A percentile compares a stretch with the other conserved stretches of the same genome.
These are phyloP conservation scores for Anomalospiza imberbis DNA, from an alignment of 2,797 vertebrate species.

Conservation along the genomic window DNA sequence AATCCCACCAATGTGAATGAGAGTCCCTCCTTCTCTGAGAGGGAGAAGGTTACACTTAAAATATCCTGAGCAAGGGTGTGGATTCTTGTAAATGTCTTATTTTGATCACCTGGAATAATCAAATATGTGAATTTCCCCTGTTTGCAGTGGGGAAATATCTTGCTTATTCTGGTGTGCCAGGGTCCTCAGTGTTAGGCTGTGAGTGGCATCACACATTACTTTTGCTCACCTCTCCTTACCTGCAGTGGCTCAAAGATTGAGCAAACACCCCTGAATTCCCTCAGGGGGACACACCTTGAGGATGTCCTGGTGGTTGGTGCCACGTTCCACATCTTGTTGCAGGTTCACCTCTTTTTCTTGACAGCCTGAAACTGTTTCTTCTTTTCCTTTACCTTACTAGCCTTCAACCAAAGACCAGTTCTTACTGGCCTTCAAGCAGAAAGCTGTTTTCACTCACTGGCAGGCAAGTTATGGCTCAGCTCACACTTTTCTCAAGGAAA, in stretches of 20 bases:
- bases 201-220: fast-evolving
- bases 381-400: neutral
- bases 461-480: neutral
- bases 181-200: neutral
- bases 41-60: neutral
- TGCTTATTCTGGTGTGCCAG: neutral
- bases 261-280: neutral
- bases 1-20: neutral
- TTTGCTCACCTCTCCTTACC: neutral
- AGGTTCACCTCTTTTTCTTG: neutral
- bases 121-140: neutral
- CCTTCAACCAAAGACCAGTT: neutral
- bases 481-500: neutral
- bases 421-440: neutral
- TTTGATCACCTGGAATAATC: neutral
- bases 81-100: neutral
- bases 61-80: neutral
- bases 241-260: neutral
- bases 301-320: neutral
- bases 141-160: neutral
- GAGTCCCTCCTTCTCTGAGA: neutral
- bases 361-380: neutral
- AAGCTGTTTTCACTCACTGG: neutral
- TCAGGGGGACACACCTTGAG: neutral
- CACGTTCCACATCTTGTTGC: neutral